Conservation (phyloP, 1,140 invertebrate genomes). For the Neodiprion fabricii region DNA sequence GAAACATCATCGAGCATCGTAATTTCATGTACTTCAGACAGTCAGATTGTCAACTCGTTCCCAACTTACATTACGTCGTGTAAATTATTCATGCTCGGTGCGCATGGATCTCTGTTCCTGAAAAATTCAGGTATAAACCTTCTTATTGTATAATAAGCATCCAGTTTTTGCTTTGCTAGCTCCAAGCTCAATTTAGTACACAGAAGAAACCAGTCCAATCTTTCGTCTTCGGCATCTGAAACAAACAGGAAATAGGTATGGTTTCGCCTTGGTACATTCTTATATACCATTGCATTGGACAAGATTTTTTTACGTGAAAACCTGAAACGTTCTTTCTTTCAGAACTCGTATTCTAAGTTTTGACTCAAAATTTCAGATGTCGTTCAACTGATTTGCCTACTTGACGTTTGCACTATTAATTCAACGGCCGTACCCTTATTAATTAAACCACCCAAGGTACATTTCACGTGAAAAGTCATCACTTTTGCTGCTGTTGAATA, state of each 20-base stretch:
- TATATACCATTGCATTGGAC: too few relatives aligned
- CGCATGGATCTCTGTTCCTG: conserved; percentile 53
- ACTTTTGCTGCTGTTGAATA: too few relatives aligned
- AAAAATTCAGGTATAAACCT: conserved; percentile 57
- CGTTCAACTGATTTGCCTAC: too few relatives aligned
- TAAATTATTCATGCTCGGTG: conserved; percentile 42
- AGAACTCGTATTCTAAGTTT: too few relatives aligned
- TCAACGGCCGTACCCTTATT: too few relatives aligned
- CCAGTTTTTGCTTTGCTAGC: conserved; percentile 58
- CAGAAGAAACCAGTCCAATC: conserved; percentile 57
- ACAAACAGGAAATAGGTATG: not conserved
- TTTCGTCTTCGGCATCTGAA: conserved; percentile 48
- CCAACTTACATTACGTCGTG: conserved; percentile 21
- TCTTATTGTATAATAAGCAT: conserved; percentile 59
- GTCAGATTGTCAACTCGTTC: not conserved
- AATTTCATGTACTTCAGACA: not conserved
- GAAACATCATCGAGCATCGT: not conserved
- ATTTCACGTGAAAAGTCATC: too few relatives aligned
- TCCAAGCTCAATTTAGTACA: conserved; percentile 59
- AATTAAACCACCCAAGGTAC: too few relatives aligned
- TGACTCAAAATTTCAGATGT: too few relatives aligned
- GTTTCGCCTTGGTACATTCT: too few relatives aligned
- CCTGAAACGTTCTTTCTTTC: too few relatives aligned
- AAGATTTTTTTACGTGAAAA: too few relatives aligned
- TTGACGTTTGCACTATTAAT: too few relatives aligned